Percentiles rank a stretch among this genome's conserved stretches.
These are phyloP conservation scores for Amia ocellicauda DNA, from an alignment of 2,113 vertebrate genomes.

Conservation along the genomic window DNA sequence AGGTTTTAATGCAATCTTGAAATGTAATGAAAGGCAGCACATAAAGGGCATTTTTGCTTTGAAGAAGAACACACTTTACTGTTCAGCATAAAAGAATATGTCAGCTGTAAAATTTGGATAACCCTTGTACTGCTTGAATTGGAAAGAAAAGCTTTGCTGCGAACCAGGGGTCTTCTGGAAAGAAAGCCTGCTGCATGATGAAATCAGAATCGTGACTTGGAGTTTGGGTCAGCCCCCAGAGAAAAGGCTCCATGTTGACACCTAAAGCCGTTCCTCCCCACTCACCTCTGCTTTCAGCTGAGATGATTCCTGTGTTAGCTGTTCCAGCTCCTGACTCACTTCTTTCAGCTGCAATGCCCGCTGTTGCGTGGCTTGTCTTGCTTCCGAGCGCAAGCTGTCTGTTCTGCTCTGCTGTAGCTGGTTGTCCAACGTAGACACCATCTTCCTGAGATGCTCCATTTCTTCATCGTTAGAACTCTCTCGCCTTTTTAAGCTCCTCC, in stretches of 20 bases:
- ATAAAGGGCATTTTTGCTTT: slow-evolving; percentile 22
- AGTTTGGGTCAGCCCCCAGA: too few relatives aligned
- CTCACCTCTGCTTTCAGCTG: slow-evolving; percentile 74
- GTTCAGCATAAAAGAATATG: slow-evolving; percentile 52
- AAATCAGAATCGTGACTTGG: too few relatives aligned
- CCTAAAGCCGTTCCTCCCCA: slow-evolving; percentile 23
- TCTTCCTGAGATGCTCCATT: slow-evolving; percentile 52
- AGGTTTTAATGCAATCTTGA: slow-evolving; percentile 23
- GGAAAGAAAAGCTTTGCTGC: slow-evolving; percentile 22
- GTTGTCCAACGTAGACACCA: slow-evolving; percentile 55
- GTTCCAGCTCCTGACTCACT: slow-evolving; percentile 55
- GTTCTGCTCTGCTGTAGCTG: slow-evolving; percentile 54
- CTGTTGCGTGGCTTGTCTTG: slow-evolving; percentile 63
- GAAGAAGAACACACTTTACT: slow-evolving; percentile 18
- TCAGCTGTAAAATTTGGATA: slow-evolving; percentile 59
- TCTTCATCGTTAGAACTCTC: slow-evolving; percentile 59
- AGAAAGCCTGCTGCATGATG: too few relatives aligned
- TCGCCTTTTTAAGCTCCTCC: slow-evolving; percentile 50
- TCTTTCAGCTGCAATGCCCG: slow-evolving; percentile 69
- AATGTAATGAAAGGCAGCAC: slow-evolving; percentile 23
- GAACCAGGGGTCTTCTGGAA: background rate
- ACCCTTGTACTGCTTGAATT: slow-evolving; percentile 52
- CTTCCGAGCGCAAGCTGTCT: slow-evolving; percentile 46
- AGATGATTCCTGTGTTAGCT: slow-evolving; percentile 59
- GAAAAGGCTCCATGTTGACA: too few relatives aligned